Evolutionary conservation across 2,888 invertebrate genomes (phyloP), one percentile per base, ranked within the genome.

Genomic region (Agonum fuliginosum): DNA sequence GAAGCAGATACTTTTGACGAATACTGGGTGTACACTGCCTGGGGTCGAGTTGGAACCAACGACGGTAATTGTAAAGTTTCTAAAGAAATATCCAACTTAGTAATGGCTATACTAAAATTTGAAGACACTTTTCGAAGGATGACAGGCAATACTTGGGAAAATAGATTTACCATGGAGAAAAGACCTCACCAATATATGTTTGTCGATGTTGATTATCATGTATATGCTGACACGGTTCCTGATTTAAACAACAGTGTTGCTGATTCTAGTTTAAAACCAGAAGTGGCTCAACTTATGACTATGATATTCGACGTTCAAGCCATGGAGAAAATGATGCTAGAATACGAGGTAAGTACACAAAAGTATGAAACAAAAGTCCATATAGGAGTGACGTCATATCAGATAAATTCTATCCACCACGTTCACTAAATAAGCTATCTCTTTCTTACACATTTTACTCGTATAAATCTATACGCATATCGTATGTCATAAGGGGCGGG

Each of bases 281-380:
- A 69, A 2, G 77, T 77, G 17, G 77, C 77, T 10, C 37, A 77
- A 10, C 51, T 77, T 5, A 70, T 77, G 43, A 70, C 77, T 2
- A 70, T 70, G 43, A 77, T 77, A 24, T 77, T 77, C 19, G 70
- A 77, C 20, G 77, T 77, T 8, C 12, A 51, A 4, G 24, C 70
- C 8, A 77, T 77, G 77, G 58, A 77, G 17, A 69, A 77, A 10
- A 48, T 77, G 22, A 77, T 77, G 77, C 24, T 77, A 3, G 77
- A 77, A 17, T 77, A 77, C 27, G 54, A 69, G 19, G 75, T 67
- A 65, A 27, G n/a, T n/a, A n/a, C n/a, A n/a, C n/a, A n/a, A n/a
- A n/a, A n/a, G n/a, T n/a, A n/a, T n/a, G n/a, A n/a, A n/a, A n/a
- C n/a, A n/a, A n/a, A n/a, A n/a, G n/a, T n/a, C n/a, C n/a, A n/a